Evolutionary conservation across 2,797 vertebrate genomes (phyloP).

Genomic region (Alcedo atthis): DNA sequence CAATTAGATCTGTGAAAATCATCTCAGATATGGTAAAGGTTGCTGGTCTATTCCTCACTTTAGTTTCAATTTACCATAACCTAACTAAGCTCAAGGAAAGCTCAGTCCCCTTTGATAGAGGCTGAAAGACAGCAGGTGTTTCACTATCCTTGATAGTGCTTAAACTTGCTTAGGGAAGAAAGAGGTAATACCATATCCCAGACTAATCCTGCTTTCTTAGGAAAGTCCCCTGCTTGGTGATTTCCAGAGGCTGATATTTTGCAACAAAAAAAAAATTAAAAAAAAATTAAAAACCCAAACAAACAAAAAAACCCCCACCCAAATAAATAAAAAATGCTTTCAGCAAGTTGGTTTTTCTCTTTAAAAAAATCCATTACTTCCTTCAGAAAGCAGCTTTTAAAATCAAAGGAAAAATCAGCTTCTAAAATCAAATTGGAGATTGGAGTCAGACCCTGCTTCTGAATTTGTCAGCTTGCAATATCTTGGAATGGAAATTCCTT

Average conservation of each 20-base stretch:
- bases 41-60: rapidly evolving
- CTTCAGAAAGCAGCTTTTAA: not conserved
- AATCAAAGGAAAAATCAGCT: not conserved
- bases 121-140: not conserved
- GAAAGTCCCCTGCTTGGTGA: not conserved
- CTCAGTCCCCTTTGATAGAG: not conserved
- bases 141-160: not conserved
- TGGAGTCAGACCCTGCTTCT: not conserved
- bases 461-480: not conserved
- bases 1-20: not conserved
- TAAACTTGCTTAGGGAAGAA: not conserved
- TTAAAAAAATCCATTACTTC: not conserved
- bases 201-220: not conserved
- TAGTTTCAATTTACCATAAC: not conserved
- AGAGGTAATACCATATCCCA: not conserved
- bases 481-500: conserved; percentile 3
- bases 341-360: not conserved
- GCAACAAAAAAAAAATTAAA: not conserved
- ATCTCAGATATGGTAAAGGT: not conserved
- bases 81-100: not conserved
- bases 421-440: not conserved
- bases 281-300: too few species aligned
- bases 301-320: not conserved
- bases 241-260: not conserved
- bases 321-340: not conserved